Conservation (phyloP, 2,888 invertebrate species). For the Nebria brevicollis region DNA sequence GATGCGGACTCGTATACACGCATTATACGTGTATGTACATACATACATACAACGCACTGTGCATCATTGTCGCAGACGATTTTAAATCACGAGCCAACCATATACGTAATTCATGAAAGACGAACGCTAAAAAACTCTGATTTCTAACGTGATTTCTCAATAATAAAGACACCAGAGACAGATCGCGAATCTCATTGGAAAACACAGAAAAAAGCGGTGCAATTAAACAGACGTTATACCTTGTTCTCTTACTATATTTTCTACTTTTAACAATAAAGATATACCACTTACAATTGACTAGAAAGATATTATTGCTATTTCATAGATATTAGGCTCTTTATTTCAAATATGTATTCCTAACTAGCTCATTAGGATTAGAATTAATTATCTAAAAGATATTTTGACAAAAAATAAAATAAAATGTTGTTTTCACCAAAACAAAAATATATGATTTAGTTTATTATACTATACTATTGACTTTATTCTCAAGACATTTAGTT, state of each 20-base stretch:
- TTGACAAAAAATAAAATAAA: too few relatives aligned
- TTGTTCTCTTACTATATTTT: background rate
- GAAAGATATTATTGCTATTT: background rate
- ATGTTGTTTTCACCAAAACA: too few relatives aligned
- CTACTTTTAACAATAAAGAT: background rate
- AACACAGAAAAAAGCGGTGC: background rate
- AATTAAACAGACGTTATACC: background rate
- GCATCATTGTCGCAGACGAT: conserved; percentile 9
- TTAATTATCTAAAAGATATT: too few relatives aligned
- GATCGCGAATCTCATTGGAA: background rate
- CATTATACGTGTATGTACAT: background rate
- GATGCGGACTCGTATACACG: conserved; percentile 21
- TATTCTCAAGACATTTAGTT: too few relatives aligned
- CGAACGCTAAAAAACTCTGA: conserved; percentile 46
- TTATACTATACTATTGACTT: too few relatives aligned
- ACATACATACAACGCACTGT: background rate
- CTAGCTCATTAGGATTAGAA: too few relatives aligned
- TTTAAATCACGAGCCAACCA: conserved; percentile 32
- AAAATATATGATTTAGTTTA: too few relatives aligned
- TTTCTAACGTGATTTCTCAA: conserved; percentile 58
- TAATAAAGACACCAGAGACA: conserved; percentile 49
- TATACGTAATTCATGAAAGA: conserved; percentile 56
- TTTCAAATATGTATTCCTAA: background rate
- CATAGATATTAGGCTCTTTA: background rate
- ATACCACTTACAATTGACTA: background rate